Percentiles rank a stretch among this genome's conserved stretches.
These are phyloP conservation scores for Listronotus bonariensis DNA, from an alignment of 1,140 invertebrate genomes.

Conservation along the genomic window DNA sequence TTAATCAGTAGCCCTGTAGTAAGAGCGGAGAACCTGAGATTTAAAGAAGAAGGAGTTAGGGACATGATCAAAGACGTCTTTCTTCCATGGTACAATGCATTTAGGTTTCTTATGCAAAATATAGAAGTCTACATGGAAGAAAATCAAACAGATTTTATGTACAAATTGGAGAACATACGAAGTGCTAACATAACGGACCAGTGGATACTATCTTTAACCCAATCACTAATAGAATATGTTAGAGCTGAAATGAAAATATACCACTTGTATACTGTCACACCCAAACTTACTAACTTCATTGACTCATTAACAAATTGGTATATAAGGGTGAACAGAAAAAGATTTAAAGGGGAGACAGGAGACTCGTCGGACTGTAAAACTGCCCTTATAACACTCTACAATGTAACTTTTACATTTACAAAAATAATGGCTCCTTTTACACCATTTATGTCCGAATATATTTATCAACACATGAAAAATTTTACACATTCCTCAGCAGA, in stretches of 20 bases:
- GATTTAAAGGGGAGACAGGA: slow-evolving; percentile 86
- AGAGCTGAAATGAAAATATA: slow-evolving; percentile 80
- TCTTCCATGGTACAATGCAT: slow-evolving; percentile 98
- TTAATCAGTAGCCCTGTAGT: slow-evolving; percentile 98
- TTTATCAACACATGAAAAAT: slow-evolving; percentile 86
- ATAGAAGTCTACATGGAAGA: slow-evolving; percentile 79
- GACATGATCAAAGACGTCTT: slow-evolving; percentile 98
- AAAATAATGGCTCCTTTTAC: slow-evolving; percentile 96
- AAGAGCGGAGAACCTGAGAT: slow-evolving; percentile 91
- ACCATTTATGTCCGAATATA: slow-evolving; percentile 94
- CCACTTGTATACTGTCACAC: slow-evolving; percentile 93
- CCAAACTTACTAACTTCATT: slow-evolving; percentile 91
- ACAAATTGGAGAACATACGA: slow-evolving; percentile 64
- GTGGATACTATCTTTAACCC: slow-evolving; percentile 97
- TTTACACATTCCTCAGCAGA: slow-evolving; percentile 58
- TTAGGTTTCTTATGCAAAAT: slow-evolving; percentile 93
- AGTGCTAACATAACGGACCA: slow-evolving; percentile 89
- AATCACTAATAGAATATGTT: slow-evolving; percentile 61
- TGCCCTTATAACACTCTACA: slow-evolving; percentile 86
- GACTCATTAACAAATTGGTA: slow-evolving; percentile 98
- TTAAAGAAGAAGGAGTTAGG: slow-evolving; percentile 94
- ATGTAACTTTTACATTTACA: slow-evolving; percentile 87
- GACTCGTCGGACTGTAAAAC: slow-evolving; percentile 76
- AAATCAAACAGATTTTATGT: slow-evolving; percentile 65
- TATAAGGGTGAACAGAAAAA: slow-evolving; percentile 92